A percentile compares a stretch with the other conserved stretches of the same genome.
phyloP scores from a whole-genome alignment of 2,797 vertebrate species.

The Coregonus suidteri region DNA sequence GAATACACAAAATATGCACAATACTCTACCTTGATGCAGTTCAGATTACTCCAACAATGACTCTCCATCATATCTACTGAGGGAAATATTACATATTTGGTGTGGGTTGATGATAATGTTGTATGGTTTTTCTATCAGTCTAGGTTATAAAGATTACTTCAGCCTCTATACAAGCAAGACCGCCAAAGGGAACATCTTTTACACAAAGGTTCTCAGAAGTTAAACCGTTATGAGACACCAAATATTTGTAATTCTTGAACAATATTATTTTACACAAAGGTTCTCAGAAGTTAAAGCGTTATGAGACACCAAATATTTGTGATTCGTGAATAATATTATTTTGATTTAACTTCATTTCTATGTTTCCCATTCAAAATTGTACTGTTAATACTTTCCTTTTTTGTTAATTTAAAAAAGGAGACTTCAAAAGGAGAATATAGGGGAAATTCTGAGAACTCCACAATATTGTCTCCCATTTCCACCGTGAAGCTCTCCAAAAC shows the following conservation, averaged over 20 bases:
- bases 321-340: not conserved
- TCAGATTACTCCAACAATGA: not conserved
- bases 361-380: not conserved
- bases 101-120: not conserved
- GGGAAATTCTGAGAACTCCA: not conserved
- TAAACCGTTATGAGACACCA: not conserved
- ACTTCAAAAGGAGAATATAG: not conserved
- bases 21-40: not conserved
- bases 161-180: not conserved
- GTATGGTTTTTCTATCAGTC: not conserved
- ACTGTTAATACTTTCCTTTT: not conserved
- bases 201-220: not conserved
- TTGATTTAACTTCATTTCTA: not conserved
- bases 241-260: not conserved
- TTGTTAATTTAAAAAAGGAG: not conserved
- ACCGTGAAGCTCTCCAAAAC: constrained; percentile 27
- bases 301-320: not conserved
- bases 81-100: not conserved
- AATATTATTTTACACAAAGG: too few relatives aligned
- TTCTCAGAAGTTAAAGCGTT: too few relatives aligned
- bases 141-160: not conserved
- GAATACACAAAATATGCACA: not conserved
- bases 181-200: not conserved
- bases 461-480: constrained; percentile 25
- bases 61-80: not conserved